phyloP scores from a whole-genome alignment of 2,888 invertebrate genomes.

The Chrysomela aeneicollis region DNA sequence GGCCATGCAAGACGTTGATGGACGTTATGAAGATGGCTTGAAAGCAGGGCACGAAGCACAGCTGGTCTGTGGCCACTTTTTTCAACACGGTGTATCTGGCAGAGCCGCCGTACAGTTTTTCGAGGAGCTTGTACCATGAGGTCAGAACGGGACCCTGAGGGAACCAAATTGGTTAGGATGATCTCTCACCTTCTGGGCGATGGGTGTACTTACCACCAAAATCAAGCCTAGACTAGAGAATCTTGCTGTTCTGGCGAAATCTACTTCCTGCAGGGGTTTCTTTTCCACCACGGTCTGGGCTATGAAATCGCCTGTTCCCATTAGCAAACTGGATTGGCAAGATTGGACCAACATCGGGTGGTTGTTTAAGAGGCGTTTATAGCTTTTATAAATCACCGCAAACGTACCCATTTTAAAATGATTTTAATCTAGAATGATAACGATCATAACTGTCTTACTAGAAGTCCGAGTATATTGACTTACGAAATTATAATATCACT shows the following conservation, averaged over 20 bases:
- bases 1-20: slow-evolving; percentile 69
- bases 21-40: slow-evolving; percentile 67
- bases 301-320: slow-evolving; percentile 79
- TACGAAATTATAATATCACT: too few relatives aligned
- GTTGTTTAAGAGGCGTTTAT: slow-evolving; percentile 21
- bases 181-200: too few relatives aligned
- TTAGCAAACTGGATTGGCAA: slow-evolving; percentile 73
- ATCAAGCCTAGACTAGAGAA: slow-evolving; percentile 41
- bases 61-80: slow-evolving; percentile 78
- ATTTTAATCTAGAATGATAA: slow-evolving; percentile 6
- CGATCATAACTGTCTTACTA: too few relatives aligned
- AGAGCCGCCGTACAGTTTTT: slow-evolving; percentile 32
- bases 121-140: slow-evolving; percentile 73
- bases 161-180: background rate
- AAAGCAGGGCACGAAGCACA: slow-evolving; percentile 76
- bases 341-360: slow-evolving; percentile 65
- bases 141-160: slow-evolving; percentile 70
- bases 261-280: slow-evolving; percentile 33
- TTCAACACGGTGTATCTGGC: slow-evolving; percentile 60
- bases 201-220: slow-evolving; percentile 46
- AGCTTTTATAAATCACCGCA: slow-evolving; percentile 11
- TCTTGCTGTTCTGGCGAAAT: slow-evolving; percentile 38
- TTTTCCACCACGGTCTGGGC: slow-evolving; percentile 73
- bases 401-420: background rate
- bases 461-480: background rate